Evolutionary conservation across 2,113 vertebrate species (phyloP), one percentile per base, ranked within the genome.

Genomic region (Macquaria ambigua): DNA sequence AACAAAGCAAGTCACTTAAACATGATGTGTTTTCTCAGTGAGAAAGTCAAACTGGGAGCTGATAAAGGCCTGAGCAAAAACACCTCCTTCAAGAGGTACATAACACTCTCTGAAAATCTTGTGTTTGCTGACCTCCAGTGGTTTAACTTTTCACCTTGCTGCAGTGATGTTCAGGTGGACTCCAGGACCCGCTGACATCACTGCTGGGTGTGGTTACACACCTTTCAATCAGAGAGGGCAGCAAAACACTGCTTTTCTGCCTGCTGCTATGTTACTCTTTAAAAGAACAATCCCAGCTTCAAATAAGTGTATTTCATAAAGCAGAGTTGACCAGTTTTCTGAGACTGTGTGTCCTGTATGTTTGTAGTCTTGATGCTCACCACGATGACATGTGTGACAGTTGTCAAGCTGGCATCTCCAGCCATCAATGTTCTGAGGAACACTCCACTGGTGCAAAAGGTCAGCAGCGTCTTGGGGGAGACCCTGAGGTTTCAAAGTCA

Each of bases 341-440:
- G 31, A 64, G 23, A 41, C 37, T 23, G 18, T 55, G 31, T 6
- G 23, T 62, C 6, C 10, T 61, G 14, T 61, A 16, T 8, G 37
- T 56, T 20, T 74, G 18, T 14, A 58, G 28, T 15, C 4, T 15
- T 58, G 6, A 41, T 61, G 16, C 97, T 97, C 95, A 99, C 98
- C 97, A 99, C 97, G 90, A 99, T 99, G 82, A 99, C 90, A 62
- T 99, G 98, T 4, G 98, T 99, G 91, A 99, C 97, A 11, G 95
- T 96, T 70, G 95, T 95, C 3, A 99, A 83, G 11, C 95, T 92
- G 75, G 92, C 87, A 74, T 99, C 97, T 93, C 98, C 97, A 37
- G 96, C 90, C 98, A 99, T 99, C 74, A 99, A 71, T 0, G 97
- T 99, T 76, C 97, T 96, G 89, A 99, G 97, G 46, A 99, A 94